Percentiles rank a stretch among this genome's conserved stretches.
phyloP scores from a whole-genome alignment of 2,888 invertebrate genomes.

The Tethea ocularis region DNA sequence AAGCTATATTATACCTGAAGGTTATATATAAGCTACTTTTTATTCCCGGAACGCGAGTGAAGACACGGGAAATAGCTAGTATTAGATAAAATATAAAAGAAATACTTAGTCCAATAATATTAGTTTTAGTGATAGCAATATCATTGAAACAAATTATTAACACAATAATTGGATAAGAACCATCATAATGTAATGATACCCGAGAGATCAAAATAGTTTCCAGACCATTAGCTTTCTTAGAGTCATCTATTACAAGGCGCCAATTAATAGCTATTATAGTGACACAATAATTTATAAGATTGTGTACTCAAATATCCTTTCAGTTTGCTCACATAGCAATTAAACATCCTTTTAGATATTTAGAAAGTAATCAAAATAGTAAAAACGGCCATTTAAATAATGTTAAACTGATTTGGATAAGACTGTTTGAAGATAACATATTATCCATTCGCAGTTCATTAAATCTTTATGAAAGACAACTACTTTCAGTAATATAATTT shows the following conservation, averaged over 20 bases:
- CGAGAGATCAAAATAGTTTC: slow-evolving; percentile 2
- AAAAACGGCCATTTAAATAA: not conserved
- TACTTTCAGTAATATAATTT: slow-evolving; percentile 5
- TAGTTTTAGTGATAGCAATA: not conserved
- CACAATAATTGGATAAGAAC: not conserved
- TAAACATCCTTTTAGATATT: not conserved
- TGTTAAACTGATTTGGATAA: slow-evolving; percentile 12
- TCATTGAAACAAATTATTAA: not conserved
- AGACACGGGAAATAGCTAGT: too few species aligned
- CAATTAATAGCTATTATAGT: not conserved
- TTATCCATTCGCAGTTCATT: slow-evolving; percentile 18
- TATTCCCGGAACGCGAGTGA: too few species aligned
- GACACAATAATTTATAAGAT: slow-evolving; percentile 6
- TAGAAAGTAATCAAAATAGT: slow-evolving; percentile 6
- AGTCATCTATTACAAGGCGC: slow-evolving; percentile 1
- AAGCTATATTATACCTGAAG: too few species aligned
- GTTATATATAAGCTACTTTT: too few species aligned
- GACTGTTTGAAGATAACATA: slow-evolving; percentile 22
- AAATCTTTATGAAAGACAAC: slow-evolving; percentile 9
- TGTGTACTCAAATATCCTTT: not conserved
- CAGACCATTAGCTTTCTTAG: slow-evolving; percentile 3
- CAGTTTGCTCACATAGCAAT: slow-evolving; percentile 1
- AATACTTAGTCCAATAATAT: too few species aligned
- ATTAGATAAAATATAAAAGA: too few species aligned
- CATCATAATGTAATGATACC: not conserved